phyloP scores from a whole-genome alignment of 2,113 vertebrate genomes.

The Trematomus loennbergii region DNA sequence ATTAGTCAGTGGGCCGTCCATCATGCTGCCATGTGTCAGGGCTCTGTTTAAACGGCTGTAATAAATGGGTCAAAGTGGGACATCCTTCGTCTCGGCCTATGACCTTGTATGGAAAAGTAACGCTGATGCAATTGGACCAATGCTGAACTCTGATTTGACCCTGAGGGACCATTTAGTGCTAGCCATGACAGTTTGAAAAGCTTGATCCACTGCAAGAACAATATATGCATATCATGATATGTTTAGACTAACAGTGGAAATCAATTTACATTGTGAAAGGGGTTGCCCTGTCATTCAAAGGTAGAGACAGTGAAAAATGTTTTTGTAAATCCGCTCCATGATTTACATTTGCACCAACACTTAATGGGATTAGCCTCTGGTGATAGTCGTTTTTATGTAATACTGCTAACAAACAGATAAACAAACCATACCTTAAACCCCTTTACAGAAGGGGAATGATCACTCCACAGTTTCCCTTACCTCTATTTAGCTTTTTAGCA shows the following conservation, averaged over 20 bases:
- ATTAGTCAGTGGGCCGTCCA: slow-evolving; percentile 52
- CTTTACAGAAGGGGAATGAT: no score
- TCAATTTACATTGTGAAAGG: neutral
- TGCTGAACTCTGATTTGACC: slow-evolving; percentile 40
- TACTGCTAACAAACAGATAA: no score
- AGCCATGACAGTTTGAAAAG: neutral
- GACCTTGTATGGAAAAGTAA: slow-evolving; percentile 46
- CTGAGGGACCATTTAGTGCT: neutral
- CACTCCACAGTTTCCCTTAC: no score
- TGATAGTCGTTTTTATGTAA: no score
- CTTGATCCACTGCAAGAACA: neutral
- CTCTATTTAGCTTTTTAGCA: no score
- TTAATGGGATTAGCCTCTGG: no score
- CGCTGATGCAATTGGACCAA: slow-evolving; percentile 13
- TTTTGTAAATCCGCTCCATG: no score
- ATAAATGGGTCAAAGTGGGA: slow-evolving; percentile 24
- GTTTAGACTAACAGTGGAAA: neutral
- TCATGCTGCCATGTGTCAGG: slow-evolving; percentile 44
- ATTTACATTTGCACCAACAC: no score
- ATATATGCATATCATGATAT: neutral
- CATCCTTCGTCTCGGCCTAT: slow-evolving; percentile 16
- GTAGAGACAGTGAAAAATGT: no score
- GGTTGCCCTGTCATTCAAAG: no score
- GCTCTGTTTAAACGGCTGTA: slow-evolving; percentile 49
- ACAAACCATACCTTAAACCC: no score